A percentile compares a stretch with the other conserved stretches of the same genome.
Conservation (phyloP, 1,140 invertebrate genomes). For the Tetramorium simillimum region DNA sequence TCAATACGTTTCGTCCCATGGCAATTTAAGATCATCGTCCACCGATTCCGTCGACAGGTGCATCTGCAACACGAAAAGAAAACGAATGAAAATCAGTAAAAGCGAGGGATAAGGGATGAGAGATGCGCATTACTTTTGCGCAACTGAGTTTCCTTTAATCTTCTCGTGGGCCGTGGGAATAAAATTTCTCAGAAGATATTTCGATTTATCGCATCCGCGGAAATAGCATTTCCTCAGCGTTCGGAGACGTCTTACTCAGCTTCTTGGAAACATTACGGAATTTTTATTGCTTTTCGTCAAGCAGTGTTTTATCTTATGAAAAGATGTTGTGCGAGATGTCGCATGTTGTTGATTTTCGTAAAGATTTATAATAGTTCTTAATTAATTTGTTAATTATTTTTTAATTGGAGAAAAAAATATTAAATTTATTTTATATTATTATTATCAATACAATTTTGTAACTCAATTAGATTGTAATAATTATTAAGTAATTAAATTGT, state of each 20-base stretch:
- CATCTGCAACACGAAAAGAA: slow-evolving; percentile 79
- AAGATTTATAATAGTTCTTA: neutral
- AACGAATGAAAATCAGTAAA: neutral
- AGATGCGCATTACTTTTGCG: neutral
- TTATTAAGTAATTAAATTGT: slow-evolving; percentile 13
- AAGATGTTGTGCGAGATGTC: neutral
- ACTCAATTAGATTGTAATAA: neutral
- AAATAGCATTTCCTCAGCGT: slow-evolving; percentile 14
- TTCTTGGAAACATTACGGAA: neutral
- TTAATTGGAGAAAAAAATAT: neutral
- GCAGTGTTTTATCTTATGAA: neutral
- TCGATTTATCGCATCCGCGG: slow-evolving; percentile 14
- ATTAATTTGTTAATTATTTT: neutral
- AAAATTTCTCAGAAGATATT: slow-evolving; percentile 20
- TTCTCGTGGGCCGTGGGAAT: neutral
- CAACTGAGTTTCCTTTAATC: neutral
- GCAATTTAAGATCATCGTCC: slow-evolving; percentile 81
- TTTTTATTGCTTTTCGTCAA: slow-evolving; percentile 6
- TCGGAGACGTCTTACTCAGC: neutral
- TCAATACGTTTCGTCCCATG: slow-evolving; percentile 81
- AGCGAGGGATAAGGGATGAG: neutral
- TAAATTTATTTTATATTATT: neutral
- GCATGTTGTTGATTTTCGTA: neutral
- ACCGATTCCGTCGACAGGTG: slow-evolving; percentile 72
- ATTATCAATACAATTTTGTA: neutral